Conservation (phyloP, 2,888 invertebrate species). For the Plebejus argus region DNA sequence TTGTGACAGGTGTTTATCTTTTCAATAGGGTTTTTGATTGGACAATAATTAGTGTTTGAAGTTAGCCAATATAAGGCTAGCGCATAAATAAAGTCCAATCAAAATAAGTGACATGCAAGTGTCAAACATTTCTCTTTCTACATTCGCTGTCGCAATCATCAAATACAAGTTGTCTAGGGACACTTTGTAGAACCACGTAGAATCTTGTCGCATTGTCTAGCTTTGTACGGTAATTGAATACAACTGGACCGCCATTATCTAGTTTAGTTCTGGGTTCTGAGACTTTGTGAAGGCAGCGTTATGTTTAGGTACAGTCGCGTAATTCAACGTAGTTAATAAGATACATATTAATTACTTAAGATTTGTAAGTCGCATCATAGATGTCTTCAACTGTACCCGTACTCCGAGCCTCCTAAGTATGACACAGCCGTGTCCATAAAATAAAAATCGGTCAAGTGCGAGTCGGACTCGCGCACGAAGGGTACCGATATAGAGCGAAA, state of each 20-base stretch:
- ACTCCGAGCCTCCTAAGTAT: no score
- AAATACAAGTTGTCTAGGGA: neutral
- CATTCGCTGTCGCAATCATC: neutral
- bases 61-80: neutral
- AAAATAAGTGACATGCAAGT: neutral
- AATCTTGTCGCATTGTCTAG: slow-evolving; percentile 24
- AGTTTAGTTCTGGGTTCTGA: neutral
- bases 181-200: slow-evolving; percentile 9
- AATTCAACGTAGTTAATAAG: neutral
- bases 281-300: neutral
- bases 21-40: neutral
- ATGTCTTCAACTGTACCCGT: no score
- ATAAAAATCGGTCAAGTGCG: no score
- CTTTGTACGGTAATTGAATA: slow-evolving; percentile 20
- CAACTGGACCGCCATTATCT: neutral
- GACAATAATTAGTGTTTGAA: neutral
- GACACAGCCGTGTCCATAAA: no score
- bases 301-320: neutral
- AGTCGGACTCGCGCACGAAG: no score
- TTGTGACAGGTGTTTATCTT: neutral
- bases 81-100: neutral
- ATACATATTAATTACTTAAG: neutral
- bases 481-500: no score
- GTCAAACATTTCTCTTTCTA: neutral
- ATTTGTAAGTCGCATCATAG: no score